Evolutionary conservation across 2,797 vertebrate genomes (phyloP).

Genomic region (Cichlasoma orientale): DNA sequence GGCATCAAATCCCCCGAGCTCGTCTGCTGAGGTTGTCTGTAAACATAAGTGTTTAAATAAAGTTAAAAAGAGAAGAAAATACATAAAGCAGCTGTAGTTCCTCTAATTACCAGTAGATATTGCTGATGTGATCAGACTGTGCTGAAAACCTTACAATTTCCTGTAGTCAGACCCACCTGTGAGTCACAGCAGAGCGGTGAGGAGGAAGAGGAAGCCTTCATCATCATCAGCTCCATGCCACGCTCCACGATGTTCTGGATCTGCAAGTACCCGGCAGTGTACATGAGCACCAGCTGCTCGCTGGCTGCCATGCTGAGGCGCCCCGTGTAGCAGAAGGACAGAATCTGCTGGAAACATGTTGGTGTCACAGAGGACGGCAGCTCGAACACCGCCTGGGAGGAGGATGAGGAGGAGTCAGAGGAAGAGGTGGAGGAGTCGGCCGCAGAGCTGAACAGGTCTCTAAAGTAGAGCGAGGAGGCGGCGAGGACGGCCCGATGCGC

Average conservation of each 20-base stretch:
- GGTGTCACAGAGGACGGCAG: conserved; percentile 93
- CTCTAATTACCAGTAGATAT: neutral
- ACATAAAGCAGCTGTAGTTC: too few relatives aligned
- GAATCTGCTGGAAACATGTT: conserved; percentile 94
- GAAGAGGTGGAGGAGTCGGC: conserved; percentile 45
- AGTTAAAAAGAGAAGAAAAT: neutral
- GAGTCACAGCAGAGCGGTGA: conserved; percentile 95
- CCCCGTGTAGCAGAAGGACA: conserved; percentile 97
- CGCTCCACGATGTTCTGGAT: conserved; percentile 98
- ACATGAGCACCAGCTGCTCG: conserved; percentile 98
- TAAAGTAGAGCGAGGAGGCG: conserved; percentile 95
- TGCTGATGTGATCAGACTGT: neutral
- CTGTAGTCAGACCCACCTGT: conserved; percentile 65
- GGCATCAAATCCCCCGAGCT: conserved; percentile 75
- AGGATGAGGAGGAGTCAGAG: conserved; percentile 60
- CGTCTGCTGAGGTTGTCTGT: conserved; percentile 88
- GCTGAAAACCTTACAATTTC: too few relatives aligned
- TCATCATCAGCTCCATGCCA: conserved; percentile 95
- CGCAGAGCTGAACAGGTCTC: conserved; percentile 90
- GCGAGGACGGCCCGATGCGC: conserved; percentile 94
- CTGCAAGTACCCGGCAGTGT: conserved; percentile 97
- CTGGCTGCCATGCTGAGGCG: conserved; percentile 94
- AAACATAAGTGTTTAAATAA: neutral
- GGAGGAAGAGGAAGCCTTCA: conserved; percentile 94
- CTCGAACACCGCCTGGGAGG: conserved; percentile 91